Evolutionary conservation across 2,797 vertebrate genomes (phyloP), one percentile per base, ranked within the genome.

Genomic region (Gymnoscopelus braueri): DNA sequence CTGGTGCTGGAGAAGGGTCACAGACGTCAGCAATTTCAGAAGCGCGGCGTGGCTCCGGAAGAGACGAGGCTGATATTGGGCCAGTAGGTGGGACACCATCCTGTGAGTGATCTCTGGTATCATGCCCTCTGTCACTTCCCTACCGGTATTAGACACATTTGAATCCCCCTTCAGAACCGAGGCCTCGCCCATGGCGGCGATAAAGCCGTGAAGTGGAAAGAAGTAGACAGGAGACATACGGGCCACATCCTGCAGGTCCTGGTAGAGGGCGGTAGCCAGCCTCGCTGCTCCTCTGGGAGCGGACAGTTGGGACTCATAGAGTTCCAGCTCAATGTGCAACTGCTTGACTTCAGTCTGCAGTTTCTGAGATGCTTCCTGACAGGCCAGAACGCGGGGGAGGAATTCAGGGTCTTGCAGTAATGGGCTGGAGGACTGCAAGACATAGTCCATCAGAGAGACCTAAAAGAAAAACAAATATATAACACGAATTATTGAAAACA

Each of bases 221-320:
- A 50, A 80, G 85, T 96, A 96, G 50, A 87, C 70, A 0, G 93
- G 90, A 8, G 93, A 93, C 29, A 96, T 91, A 9, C 65, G 84
- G 53, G 89, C 89, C 53, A 95, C 80, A 10, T 93, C 86, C 88
- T 91, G 93, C 58, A 96, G 85, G 15, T 88, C 87, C 60, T 76
- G 86, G 72, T 94, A 89, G 13, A 96, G 72, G 47, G 79, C 63
- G 2, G 85, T 81, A 4, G 90, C 91, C 23, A 95, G 80, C 50
- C 15, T 63, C 9, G 84, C 84, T 47, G 94, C 71, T 0, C 13
- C 50, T 4, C 65, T 67, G 62, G 92, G 87, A 1, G 74, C 76
- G 3, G 65, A 57, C 69, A 94, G 87, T 48, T 85, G 15, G 10
- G 60, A 72, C 2, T 76, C 26, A 0, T 92, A 88, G 29, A 77